phyloP scores from a whole-genome alignment of 2,113 vertebrate genomes.

The Oncorhynchus keta region DNA sequence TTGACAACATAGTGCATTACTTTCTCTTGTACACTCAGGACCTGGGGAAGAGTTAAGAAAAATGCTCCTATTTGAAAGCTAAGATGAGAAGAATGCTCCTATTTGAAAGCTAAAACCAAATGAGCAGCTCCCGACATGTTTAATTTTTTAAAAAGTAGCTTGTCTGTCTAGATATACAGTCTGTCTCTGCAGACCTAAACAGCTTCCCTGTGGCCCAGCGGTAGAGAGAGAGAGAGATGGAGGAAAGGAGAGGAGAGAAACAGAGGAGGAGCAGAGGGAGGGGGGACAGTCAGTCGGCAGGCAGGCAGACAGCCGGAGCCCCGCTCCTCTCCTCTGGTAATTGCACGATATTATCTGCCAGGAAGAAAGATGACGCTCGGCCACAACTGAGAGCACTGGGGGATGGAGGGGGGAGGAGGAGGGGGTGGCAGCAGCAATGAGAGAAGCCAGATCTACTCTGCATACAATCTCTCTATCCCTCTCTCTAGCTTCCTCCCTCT shows the following conservation, averaged over 20 bases:
- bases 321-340: conserved; percentile 6
- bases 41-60: too few species aligned
- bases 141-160: too few species aligned
- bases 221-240: not conserved
- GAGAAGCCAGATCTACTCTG: conserved; percentile 1
- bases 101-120: too few species aligned
- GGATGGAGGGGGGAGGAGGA: not conserved
- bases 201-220: not conserved
- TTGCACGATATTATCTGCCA: conserved; percentile 30
- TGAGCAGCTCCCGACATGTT: too few species aligned
- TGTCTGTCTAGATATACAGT: too few species aligned
- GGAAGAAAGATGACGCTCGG: conserved; percentile 25
- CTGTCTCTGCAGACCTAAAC: too few species aligned
- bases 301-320: not conserved
- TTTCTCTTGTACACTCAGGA: too few species aligned
- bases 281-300: not conserved
- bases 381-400: conserved; percentile 3
- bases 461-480: not conserved
- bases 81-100: too few species aligned
- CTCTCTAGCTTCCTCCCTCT: not conserved
- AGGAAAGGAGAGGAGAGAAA: not conserved
- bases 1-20: too few species aligned
- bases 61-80: too few species aligned
- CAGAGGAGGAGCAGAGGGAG: not conserved
- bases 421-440: not conserved